Percentiles rank a stretch among this genome's conserved stretches.
phyloP scores from a whole-genome alignment of 2,888 invertebrate genomes.

The Conomelus anceps region DNA sequence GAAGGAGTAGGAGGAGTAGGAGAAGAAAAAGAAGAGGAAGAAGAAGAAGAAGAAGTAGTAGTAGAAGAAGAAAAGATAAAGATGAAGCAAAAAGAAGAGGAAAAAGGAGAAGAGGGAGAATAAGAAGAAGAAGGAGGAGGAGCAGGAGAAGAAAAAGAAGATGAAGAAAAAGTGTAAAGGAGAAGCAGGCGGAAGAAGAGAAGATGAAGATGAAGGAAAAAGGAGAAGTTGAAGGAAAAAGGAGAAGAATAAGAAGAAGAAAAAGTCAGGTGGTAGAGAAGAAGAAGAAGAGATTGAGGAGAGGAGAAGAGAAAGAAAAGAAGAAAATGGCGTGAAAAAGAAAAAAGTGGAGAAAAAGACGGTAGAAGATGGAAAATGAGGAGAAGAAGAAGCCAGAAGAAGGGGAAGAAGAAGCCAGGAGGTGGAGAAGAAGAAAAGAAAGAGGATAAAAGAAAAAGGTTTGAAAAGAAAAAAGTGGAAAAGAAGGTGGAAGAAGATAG shows the following conservation, averaged over 20 bases:
- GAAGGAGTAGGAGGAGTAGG: background rate
- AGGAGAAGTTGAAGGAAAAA: background rate
- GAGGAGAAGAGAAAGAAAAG: background rate
- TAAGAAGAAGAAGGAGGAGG: background rate
- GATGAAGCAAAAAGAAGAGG: background rate
- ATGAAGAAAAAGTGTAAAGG: background rate
- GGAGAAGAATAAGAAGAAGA: background rate
- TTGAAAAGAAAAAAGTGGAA: too few relatives aligned
- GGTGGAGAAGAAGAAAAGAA: background rate
- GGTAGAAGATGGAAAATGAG: background rate
- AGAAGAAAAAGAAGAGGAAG: background rate
- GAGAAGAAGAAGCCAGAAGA: background rate
- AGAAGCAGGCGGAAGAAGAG: background rate
- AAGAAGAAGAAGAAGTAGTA: background rate
- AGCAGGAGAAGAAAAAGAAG: background rate
- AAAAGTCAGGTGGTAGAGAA: background rate
- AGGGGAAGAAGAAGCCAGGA: background rate
- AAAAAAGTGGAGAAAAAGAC: background rate
- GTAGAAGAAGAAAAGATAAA: background rate
- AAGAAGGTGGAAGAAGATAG: background rate
- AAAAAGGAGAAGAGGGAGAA: background rate
- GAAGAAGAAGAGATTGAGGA: background rate
- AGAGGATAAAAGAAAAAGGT: background rate
- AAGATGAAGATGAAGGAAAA: background rate
- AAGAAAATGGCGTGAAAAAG: background rate